Conservation (phyloP, 2,113 vertebrate species). For the Condylura cristata region DNA sequence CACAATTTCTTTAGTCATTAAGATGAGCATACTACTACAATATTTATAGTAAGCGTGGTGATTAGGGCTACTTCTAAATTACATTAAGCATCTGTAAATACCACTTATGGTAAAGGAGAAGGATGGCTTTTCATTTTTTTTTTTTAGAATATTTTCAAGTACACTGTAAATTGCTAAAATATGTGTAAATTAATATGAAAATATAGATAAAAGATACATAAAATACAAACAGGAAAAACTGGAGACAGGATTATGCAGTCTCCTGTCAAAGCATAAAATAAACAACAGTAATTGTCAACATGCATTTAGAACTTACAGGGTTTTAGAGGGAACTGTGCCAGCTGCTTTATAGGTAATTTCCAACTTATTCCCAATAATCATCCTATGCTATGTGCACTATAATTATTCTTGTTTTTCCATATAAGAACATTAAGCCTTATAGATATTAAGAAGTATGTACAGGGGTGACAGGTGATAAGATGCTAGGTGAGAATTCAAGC, state of each 20-base stretch:
- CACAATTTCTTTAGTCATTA: not conserved
- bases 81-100: slow-evolving; percentile 26
- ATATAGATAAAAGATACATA: not conserved
- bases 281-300: not conserved
- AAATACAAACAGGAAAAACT: not conserved
- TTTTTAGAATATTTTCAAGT: not conserved
- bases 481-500: not conserved
- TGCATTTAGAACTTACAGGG: slow-evolving; percentile 6
- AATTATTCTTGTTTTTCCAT: not conserved
- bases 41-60: not conserved
- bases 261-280: slow-evolving; percentile 28
- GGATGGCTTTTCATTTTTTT: not conserved
- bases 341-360: not conserved
- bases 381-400: not conserved
- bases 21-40: not conserved
- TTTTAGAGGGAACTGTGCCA: slow-evolving; percentile 9
- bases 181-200: slow-evolving; percentile 10
- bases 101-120: slow-evolving; percentile 4
- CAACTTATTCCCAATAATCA: not conserved
- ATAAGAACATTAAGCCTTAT: not conserved
- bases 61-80: slow-evolving; percentile 15
- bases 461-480: not conserved
- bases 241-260: not conserved
- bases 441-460: not conserved
- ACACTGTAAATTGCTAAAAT: not conserved